These are phyloP conservation scores for Chloroceryle amazona DNA, from an alignment of 2,797 vertebrate genomes.

Conservation along the genomic window DNA sequence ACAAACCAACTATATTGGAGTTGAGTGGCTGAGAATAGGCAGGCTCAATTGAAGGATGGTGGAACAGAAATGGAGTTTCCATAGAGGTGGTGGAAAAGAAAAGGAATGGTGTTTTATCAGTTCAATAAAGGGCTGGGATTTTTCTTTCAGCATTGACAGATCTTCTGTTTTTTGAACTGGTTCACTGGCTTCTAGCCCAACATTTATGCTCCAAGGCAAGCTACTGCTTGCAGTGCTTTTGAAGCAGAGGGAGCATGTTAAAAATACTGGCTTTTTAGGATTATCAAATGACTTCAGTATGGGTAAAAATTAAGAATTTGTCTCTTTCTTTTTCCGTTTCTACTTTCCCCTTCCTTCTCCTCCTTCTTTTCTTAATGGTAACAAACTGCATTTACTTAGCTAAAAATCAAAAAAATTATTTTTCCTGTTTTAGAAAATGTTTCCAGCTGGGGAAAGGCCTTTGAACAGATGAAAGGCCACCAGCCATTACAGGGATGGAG, in stretches of 20 bases:
- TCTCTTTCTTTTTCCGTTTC: neutral
- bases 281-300: neutral
- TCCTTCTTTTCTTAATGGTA: neutral
- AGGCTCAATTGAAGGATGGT: neutral
- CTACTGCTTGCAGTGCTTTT: neutral
- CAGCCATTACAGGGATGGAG: neutral
- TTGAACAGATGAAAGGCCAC: constrained; percentile 6
- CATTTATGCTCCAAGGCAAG: neutral
- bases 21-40: constrained; percentile 28
- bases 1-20: neutral
- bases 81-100: constrained; percentile 30
- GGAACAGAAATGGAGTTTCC: constrained; percentile 52
- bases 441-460: constrained; percentile 41
- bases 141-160: constrained; percentile 3
- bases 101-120: neutral
- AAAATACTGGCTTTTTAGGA: neutral
- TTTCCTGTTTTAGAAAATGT: constrained; percentile 7
- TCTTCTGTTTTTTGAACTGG: constrained; percentile 20
- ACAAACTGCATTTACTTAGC: neutral
- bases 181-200: constrained; percentile 44
- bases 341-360: neutral
- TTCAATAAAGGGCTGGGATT: constrained; percentile 12
- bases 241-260: neutral
- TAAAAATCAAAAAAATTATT: neutral
- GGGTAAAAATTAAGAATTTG: neutral